Conservation (phyloP, 2,888 invertebrate genomes). For the Entomobrya multifasciata region DNA sequence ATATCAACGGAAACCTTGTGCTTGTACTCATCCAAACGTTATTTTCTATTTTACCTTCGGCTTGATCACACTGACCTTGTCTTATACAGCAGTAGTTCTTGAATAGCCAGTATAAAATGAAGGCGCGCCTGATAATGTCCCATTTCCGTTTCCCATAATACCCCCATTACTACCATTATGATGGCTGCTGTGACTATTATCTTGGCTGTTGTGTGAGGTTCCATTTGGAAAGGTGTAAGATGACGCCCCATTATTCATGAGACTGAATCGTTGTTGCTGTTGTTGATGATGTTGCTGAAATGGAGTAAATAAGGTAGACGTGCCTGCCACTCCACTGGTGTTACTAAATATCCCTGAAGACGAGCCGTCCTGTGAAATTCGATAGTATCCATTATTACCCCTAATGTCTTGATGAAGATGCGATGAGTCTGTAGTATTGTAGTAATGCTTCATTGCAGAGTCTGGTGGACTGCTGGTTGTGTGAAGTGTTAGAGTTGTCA, state of each 20-base stretch:
- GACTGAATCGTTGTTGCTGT: constrained; percentile 12
- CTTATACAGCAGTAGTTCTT: constrained; percentile 75
- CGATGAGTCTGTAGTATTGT: background rate
- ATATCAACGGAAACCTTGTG: no score
- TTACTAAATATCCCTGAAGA: constrained; percentile 56
- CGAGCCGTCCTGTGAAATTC: constrained; percentile 60
- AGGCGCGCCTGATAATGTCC: constrained; percentile 54
- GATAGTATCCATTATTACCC: constrained; percentile 34
- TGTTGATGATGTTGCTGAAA: background rate
- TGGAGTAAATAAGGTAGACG: background rate
- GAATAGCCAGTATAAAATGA: constrained; percentile 71
- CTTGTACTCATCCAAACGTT: no score
- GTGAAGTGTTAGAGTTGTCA: constrained; percentile 72
- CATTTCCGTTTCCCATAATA: constrained; percentile 67
- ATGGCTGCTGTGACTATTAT: constrained; percentile 32
- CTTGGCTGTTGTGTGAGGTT: no score
- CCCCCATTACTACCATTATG: constrained; percentile 26
- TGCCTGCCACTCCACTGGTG: background rate
- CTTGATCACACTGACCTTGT: no score
- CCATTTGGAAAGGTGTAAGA: constrained; percentile 20
- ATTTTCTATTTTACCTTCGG: no score
- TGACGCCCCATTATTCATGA: background rate
- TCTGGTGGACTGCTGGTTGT: constrained; percentile 61
- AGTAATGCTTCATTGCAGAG: constrained; percentile 60
- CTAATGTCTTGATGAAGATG: constrained; percentile 14